A percentile compares a stretch with the other conserved stretches of the same genome.
phyloP scores from a whole-genome alignment of 2,888 invertebrate genomes.

The Lasioglossum marginatum region DNA sequence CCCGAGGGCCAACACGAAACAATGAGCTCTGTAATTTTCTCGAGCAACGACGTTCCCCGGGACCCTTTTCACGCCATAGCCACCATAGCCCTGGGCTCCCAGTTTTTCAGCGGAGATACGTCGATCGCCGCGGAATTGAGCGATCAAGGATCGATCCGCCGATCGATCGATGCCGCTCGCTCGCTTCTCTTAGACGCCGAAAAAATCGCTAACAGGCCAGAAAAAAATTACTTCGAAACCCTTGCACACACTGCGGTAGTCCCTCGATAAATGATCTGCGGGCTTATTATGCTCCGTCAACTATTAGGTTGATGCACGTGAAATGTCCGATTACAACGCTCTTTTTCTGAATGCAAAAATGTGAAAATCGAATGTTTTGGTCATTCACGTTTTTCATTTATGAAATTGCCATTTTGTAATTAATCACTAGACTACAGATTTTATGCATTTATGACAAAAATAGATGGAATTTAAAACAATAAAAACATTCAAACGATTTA shows the following conservation, averaged over 20 bases:
- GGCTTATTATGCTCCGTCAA: neutral
- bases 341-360: too few relatives aligned
- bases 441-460: too few relatives aligned
- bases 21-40: constrained; percentile 75
- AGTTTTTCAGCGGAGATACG: constrained; percentile 57
- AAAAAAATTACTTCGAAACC: neutral
- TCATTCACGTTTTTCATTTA: too few relatives aligned
- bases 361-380: too few relatives aligned
- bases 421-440: too few relatives aligned
- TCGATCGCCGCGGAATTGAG: constrained; percentile 64
- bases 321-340: too few relatives aligned
- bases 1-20: constrained; percentile 66
- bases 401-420: too few relatives aligned
- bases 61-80: constrained; percentile 68
- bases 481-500: too few relatives aligned
- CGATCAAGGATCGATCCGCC: constrained; percentile 60
- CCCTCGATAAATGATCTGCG: neutral
- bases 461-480: too few relatives aligned
- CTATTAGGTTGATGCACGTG: too few relatives aligned
- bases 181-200: neutral
- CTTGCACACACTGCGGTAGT: neutral
- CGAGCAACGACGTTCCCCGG: constrained; percentile 62
- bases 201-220: neutral
- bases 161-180: constrained; percentile 36
- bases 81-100: constrained; percentile 67